phyloP scores from a whole-genome alignment of 2,888 invertebrate species.

The Lasioglossum oenotherae region DNA sequence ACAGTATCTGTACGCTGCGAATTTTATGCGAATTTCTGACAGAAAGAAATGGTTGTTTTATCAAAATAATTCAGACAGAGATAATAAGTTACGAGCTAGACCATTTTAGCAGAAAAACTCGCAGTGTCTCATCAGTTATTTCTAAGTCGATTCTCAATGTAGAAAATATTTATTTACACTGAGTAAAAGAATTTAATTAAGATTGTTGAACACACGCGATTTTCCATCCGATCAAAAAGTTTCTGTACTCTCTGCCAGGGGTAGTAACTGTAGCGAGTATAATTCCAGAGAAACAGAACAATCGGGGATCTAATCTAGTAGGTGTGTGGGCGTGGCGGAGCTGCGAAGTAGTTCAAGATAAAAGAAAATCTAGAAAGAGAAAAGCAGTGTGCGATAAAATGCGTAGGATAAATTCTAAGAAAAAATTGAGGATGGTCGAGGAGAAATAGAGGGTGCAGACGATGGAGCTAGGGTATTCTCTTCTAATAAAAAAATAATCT shows the following conservation, averaged over 20 bases:
- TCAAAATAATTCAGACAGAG: too few species aligned
- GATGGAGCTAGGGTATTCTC: not conserved
- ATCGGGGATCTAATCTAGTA: not conserved
- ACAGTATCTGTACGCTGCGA: not conserved
- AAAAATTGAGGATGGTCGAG: not conserved
- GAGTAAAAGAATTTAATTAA: not conserved
- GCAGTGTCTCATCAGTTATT: not conserved
- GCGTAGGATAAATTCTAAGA: not conserved
- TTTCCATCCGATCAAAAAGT: too few species aligned
- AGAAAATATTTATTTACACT: too few species aligned
- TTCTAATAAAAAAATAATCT: slow-evolving; percentile 1
- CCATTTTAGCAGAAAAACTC: not conserved
- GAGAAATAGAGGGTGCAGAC: not conserved
- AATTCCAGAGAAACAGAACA: not conserved
- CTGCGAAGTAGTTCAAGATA: not conserved
- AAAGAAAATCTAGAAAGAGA: not conserved
- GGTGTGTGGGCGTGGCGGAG: not conserved
- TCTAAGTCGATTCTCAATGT: not conserved
- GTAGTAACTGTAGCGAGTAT: not conserved
- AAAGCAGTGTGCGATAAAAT: not conserved
- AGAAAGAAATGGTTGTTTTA: not conserved
- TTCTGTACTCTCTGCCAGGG: not conserved
- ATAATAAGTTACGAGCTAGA: not conserved
- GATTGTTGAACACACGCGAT: too few species aligned
- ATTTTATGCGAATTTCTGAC: not conserved